Conservation (phyloP, 2,888 invertebrate genomes). For the Dynastes tityus region DNA sequence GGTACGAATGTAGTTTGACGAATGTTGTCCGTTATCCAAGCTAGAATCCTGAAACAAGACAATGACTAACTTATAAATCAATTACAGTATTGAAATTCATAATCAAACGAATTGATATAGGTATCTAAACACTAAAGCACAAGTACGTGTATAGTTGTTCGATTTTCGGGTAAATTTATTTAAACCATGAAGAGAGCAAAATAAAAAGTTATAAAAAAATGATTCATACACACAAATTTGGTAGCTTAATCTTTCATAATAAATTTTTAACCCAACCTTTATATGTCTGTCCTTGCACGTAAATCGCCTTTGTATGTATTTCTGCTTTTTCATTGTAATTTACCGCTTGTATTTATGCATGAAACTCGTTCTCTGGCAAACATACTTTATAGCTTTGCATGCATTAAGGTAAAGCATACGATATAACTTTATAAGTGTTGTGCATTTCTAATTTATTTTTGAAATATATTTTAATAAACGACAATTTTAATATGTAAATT, state of each 20-base stretch:
- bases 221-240: not conserved
- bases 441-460: not conserved
- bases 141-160: constrained; percentile 14
- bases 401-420: not conserved
- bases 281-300: constrained; percentile 9
- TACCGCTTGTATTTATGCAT: constrained; percentile 17
- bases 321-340: constrained; percentile 7
- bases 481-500: not conserved
- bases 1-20: constrained; percentile 20
- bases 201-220: not conserved
- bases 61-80: too few species aligned
- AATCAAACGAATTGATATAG: not conserved
- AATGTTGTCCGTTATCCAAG: constrained; percentile 1
- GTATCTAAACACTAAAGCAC: constrained; percentile 7
- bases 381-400: constrained; percentile 18
- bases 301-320: not conserved
- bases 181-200: not conserved
- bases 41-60: not conserved
- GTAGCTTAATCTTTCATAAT: constrained; percentile 5
- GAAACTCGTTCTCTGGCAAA: not conserved
- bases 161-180: not conserved
- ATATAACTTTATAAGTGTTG: constrained; percentile 3
- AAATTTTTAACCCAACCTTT: not conserved
- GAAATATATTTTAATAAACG: constrained; percentile 3
- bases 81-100: too few species aligned